Evolutionary conservation across 2,113 vertebrate genomes (phyloP), one percentile per base, ranked within the genome.

Genomic region (Hiodon tergisus): DNA sequence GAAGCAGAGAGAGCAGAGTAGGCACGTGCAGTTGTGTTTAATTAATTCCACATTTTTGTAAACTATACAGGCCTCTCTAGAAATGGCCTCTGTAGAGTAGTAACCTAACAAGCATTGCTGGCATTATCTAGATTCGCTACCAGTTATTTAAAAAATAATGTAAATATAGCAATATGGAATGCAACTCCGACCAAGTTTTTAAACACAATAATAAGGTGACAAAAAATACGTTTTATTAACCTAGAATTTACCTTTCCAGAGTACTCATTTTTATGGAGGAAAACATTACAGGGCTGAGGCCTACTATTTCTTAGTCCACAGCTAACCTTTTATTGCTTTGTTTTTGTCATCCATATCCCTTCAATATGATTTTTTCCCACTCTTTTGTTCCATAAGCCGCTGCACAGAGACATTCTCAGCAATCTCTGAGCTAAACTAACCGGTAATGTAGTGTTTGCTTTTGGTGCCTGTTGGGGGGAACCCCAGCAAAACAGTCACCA

Each of bases 401-500:
- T 3, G 47, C 46, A 16, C 51, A 17, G 63, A 17, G 65, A 60
- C 17, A 48, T 69, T 48, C 54, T 58, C 57, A 17, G 13, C 46
- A 47, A 60, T 48, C 50, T 61, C 59, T 0, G 4, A 10, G 60
- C 59, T 50, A 47, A 62, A 48, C 58, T 73, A 63, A 68, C 71
- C 60, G 71, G 60, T 65, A 72, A 60, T 73, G 71, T 60, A 53
- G 16, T 65, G 71, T 73, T 63, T 63, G 71, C 60, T 16, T 73
- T 73, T 51, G 31, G 48, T 65, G 50, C 60, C 59, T 60, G 60
- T 52, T 54, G 47, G 73, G 62, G 72, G 31, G 72, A 74, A 76
- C 14, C 66, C 65, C 71, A 68, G 16, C 50, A 46, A 3, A 59
- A 17, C 62, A 72, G 11, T 46, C 47, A 80, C 78, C 76, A 81